Conservation (phyloP, 2,113 vertebrate species). For the Nerophis ophidion region DNA sequence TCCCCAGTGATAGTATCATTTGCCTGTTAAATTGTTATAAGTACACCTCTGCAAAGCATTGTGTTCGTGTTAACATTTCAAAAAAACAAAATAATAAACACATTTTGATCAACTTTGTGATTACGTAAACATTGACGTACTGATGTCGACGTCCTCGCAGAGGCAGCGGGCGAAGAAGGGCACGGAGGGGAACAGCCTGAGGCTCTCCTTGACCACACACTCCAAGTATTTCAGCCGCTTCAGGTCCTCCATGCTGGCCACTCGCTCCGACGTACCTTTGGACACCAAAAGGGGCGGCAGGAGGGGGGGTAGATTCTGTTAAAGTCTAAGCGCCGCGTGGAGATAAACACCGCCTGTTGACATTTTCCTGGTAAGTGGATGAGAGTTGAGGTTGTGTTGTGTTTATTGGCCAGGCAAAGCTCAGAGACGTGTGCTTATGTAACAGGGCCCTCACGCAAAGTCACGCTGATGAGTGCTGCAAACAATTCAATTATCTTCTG, state of each 20-base stretch:
- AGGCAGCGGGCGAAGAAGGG: constrained; percentile 84
- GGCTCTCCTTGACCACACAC: constrained; percentile 87
- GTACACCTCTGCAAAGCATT: too few species aligned
- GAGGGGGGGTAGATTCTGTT: constrained; percentile 4
- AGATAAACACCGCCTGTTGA: not conserved
- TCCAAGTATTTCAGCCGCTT: constrained; percentile 88
- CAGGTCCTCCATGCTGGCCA: constrained; percentile 76
- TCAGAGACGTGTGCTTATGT: too few species aligned
- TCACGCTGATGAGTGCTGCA: not conserved
- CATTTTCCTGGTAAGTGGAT: not conserved
- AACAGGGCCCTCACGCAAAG: too few species aligned
- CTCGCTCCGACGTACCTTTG: constrained; percentile 73
- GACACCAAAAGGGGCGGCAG: not conserved
- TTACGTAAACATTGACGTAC: constrained; percentile 65
- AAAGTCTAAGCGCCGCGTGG: not conserved
- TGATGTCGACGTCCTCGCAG: constrained; percentile 77
- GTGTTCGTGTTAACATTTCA: too few species aligned
- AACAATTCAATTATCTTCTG: constrained; percentile 19
- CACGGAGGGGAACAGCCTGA: constrained; percentile 88
- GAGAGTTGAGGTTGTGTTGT: not conserved
- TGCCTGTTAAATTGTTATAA: too few species aligned
- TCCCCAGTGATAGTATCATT: too few species aligned
- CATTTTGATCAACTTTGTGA: too few species aligned
- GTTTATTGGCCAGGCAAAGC: too few species aligned
- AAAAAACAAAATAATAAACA: too few species aligned